Evolutionary conservation across 2,113 vertebrate species (phyloP).

Genomic region (Chaetops frenatus): DNA sequence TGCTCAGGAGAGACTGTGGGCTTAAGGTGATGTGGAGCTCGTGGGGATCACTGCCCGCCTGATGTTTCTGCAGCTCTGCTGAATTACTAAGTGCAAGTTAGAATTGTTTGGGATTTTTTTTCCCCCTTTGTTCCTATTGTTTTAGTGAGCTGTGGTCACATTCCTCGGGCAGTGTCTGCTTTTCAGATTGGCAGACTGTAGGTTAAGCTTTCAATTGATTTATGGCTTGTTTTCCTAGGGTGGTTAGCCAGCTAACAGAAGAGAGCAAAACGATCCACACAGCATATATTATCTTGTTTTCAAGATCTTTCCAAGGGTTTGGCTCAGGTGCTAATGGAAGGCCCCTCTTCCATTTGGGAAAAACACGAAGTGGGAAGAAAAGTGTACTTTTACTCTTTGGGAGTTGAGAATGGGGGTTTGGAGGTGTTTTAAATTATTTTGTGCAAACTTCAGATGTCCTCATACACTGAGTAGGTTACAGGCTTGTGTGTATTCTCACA

Average conservation of each 20-base stretch:
- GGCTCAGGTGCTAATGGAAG: background rate
- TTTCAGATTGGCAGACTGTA: conserved; percentile 1
- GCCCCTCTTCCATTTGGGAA: background rate
- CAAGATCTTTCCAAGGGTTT: background rate
- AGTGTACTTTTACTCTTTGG: background rate
- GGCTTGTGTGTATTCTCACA: background rate
- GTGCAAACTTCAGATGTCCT: background rate
- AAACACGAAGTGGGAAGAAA: background rate
- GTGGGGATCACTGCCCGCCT: fast-evolving
- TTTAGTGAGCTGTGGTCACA: background rate
- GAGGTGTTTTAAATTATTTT: background rate
- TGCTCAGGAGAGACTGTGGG: background rate
- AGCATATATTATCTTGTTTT: background rate
- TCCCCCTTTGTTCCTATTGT: background rate
- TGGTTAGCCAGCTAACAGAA: background rate
- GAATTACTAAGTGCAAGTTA: background rate
- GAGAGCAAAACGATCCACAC: background rate
- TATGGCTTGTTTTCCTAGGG: conserved; percentile 31
- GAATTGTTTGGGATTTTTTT: background rate
- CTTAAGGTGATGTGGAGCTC: background rate
- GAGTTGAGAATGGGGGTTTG: background rate
- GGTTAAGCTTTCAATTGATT: conserved; percentile 24
- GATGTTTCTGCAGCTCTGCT: background rate
- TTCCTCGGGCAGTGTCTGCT: conserved; percentile 13
- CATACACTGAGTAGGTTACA: background rate